Conservation (phyloP, 2,113 vertebrate genomes). For the Malurus elegans region DNA sequence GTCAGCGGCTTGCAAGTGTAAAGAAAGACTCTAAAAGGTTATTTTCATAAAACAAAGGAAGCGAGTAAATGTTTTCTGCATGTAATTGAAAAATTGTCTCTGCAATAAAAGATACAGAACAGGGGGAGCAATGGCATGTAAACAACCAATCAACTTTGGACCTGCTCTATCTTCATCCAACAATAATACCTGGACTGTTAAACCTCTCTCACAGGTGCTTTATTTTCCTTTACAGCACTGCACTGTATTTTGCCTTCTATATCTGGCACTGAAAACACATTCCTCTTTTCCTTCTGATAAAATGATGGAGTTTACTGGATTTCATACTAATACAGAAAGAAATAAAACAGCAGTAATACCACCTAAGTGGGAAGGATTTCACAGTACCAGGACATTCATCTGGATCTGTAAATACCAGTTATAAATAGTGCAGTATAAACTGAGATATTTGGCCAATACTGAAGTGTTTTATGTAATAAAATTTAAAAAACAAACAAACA, state of each 20-base stretch:
- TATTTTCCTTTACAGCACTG: not conserved
- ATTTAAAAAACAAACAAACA: too few relatives aligned
- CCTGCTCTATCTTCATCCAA: not conserved
- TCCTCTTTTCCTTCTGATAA: not conserved
- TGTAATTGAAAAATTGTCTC: not conserved
- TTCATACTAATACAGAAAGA: not conserved
- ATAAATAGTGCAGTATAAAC: not conserved
- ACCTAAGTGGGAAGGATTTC: not conserved
- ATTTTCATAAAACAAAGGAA: slow-evolving; percentile 54
- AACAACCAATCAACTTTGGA: not conserved
- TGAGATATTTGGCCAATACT: not conserved
- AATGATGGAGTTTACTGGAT: not conserved
- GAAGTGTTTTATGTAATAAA: not conserved
- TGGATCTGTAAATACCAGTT: not conserved
- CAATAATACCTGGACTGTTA: not conserved
- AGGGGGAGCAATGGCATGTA: not conserved
- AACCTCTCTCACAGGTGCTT: not conserved
- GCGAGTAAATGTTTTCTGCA: not conserved
- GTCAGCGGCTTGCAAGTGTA: not conserved
- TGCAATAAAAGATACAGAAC: not conserved
- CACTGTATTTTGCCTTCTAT: not conserved
- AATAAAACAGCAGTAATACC: not conserved
- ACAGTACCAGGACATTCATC: not conserved
- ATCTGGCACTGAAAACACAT: not conserved
- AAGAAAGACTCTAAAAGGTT: not conserved